These are phyloP conservation scores for Paracanthobrama guichenoti DNA, from an alignment of 2,113 vertebrate genomes.

Conservation along the genomic window DNA sequence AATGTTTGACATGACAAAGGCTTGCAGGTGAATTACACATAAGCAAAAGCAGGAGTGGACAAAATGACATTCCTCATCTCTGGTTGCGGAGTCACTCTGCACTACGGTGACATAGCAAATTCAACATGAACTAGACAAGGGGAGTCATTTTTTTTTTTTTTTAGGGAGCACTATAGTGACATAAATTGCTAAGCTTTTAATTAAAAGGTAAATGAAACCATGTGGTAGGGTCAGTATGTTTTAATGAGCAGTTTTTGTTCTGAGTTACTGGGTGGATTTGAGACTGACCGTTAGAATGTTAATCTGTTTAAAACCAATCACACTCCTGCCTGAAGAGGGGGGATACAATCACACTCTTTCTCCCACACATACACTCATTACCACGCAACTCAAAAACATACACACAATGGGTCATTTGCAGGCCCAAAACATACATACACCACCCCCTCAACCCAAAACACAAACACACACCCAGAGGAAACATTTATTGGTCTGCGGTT, in stretches of 20 bases:
- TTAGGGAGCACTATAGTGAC: too few relatives aligned
- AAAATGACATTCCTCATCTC: constrained; percentile 52
- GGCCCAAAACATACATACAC: constrained; percentile 30
- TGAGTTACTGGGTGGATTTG: constrained; percentile 34
- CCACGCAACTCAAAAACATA: constrained; percentile 13
- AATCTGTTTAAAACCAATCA: constrained; percentile 49
- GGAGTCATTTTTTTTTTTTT: neutral
- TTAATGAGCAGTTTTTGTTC: constrained; percentile 41
- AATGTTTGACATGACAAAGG: constrained; percentile 43
- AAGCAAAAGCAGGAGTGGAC: constrained; percentile 28
- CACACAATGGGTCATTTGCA: constrained; percentile 31
- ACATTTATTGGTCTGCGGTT: neutral
- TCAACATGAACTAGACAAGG: neutral
- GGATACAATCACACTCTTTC: constrained; percentile 20
- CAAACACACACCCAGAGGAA: neutral
- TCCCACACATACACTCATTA: constrained; percentile 20
- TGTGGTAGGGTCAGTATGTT: neutral
- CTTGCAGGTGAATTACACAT: constrained; percentile 46
- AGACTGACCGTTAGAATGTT: constrained; percentile 51
- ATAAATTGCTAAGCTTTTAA: too few relatives aligned
- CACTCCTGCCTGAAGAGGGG: constrained; percentile 17
- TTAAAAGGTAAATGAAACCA: neutral
- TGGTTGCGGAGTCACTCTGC: constrained; percentile 43
- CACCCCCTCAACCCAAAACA: constrained; percentile 14
- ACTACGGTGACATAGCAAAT: constrained; percentile 41